Conservation (phyloP, 64 coral and sea anemone species). For the Stichodactyla helianthus region DNA sequence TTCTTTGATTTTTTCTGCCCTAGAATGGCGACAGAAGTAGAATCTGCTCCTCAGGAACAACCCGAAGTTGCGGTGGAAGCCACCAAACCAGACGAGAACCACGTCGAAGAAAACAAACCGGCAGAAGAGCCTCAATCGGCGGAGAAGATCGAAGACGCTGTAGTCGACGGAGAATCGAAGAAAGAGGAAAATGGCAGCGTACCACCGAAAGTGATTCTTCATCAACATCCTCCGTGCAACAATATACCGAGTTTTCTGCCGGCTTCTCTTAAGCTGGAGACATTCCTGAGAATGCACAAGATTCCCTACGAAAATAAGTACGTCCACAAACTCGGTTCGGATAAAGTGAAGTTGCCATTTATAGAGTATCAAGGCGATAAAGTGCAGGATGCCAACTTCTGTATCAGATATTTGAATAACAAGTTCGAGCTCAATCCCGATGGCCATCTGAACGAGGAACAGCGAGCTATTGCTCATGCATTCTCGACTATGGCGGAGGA, state of each 20-base stretch:
- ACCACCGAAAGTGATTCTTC: conserved; percentile 73
- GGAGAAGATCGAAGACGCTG: conserved; percentile 47
- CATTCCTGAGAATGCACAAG: conserved; percentile 78
- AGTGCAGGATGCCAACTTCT: conserved; percentile 81
- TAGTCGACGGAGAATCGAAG: conserved; percentile 50
- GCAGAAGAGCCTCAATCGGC: conserved; percentile 54
- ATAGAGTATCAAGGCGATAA: conserved; percentile 93
- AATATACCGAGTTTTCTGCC: conserved; percentile 75
- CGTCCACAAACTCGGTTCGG: conserved; percentile 53
- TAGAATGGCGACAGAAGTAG: conserved; percentile 85
- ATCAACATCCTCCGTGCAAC: conserved; percentile 76
- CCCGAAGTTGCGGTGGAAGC: conserved; percentile 55
- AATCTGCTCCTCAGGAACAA: conserved; percentile 39
- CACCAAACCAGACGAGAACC: conserved; percentile 77
- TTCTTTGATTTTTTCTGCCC: conserved; percentile 59
- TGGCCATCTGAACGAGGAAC: conserved; percentile 43
- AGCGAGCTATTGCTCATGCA: conserved; percentile 79
- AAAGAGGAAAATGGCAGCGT: conserved; percentile 65
- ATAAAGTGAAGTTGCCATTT: conserved; percentile 92
- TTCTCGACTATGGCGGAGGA: conserved; percentile 90
- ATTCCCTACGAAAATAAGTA: conserved; percentile 93
- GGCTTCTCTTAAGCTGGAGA: conserved; percentile 80
- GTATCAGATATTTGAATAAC: conserved; percentile 88
- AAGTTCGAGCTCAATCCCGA: conserved; percentile 81
- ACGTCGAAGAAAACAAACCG: conserved; percentile 80